Evolutionary conservation across 2,797 vertebrate species (phyloP).

Genomic region (Hydrolagus colliei): DNA sequence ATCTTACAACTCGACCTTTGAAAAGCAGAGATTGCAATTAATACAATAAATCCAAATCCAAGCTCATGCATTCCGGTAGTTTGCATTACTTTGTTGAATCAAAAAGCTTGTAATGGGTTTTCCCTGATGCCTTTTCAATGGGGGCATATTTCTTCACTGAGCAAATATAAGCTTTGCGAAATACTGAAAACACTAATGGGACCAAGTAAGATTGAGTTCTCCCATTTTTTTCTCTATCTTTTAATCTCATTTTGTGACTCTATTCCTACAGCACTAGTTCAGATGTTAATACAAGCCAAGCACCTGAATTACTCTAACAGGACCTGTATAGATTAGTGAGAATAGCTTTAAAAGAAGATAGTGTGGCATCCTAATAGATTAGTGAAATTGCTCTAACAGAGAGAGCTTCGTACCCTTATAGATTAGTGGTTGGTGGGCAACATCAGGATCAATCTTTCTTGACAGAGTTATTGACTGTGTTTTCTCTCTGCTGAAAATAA

Average conservation of each 20-base stretch:
- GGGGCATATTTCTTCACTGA: not conserved
- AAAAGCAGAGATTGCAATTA: too few relatives aligned
- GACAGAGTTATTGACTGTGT: conserved; percentile 1
- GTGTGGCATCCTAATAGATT: too few relatives aligned
- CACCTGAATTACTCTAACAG: not conserved
- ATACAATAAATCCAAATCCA: too few relatives aligned
- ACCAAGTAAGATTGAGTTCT: not conserved
- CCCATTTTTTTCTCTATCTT: not conserved
- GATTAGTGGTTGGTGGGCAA: not conserved
- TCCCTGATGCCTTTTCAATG: too few relatives aligned
- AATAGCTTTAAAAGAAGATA: too few relatives aligned
- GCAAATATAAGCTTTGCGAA: not conserved
- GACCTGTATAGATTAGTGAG: too few relatives aligned
- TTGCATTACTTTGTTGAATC: too few relatives aligned
- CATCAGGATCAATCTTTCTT: not conserved
- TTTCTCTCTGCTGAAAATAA: not conserved
- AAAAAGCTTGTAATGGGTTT: too few relatives aligned
- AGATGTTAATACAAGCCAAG: not conserved
- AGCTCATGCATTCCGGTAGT: too few relatives aligned
- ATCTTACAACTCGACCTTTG: too few relatives aligned
- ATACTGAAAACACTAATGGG: not conserved
- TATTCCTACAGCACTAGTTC: not conserved
- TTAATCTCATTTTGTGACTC: not conserved
- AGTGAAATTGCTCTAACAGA: not conserved
- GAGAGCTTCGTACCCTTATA: not conserved